Conservation (phyloP, 2,797 vertebrate species). For the Coranthus polyacanthus region DNA sequence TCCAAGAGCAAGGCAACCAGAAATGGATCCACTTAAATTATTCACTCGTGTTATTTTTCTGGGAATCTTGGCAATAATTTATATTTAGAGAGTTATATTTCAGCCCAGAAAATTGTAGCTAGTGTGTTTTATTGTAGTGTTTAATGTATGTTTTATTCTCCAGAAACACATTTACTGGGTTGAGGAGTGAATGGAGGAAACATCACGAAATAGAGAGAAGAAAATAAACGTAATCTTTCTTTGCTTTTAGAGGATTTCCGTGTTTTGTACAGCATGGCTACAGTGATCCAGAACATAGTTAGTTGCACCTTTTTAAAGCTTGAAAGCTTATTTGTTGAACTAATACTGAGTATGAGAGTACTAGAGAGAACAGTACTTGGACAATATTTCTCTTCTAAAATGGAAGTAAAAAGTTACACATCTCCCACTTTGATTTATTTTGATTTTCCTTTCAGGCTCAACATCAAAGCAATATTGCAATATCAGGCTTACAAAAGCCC, state of each 20-base stretch:
- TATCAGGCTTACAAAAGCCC: conserved; percentile 11
- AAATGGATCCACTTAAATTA: too few relatives aligned
- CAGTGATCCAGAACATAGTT: conserved; percentile 10
- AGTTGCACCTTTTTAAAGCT: not conserved
- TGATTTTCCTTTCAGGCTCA: conserved; percentile 30
- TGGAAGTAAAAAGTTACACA: conserved; percentile 2
- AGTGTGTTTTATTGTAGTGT: too few relatives aligned
- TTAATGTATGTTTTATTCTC: too few relatives aligned
- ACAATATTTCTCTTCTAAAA: conserved; percentile 11
- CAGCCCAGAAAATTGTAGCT: too few relatives aligned
- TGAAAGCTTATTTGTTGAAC: conserved; percentile 12
- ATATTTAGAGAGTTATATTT: too few relatives aligned
- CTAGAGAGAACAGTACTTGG: conserved; percentile 3
- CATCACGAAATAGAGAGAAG: not conserved
- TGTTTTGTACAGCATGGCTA: not conserved
- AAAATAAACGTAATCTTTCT: not conserved
- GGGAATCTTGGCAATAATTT: too few relatives aligned
- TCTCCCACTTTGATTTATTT: conserved; percentile 7
- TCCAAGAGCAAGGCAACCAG: not conserved
- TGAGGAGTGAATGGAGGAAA: not conserved
- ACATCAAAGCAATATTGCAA: conserved; percentile 51
- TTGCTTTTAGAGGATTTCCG: not conserved
- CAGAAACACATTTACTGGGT: too few relatives aligned
- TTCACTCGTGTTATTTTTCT: too few relatives aligned
- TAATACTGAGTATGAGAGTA: too few relatives aligned